These are phyloP conservation scores for Porites australiensis DNA, from an alignment of 64 coral and sea anemone genomes.

Conservation along the genomic window DNA sequence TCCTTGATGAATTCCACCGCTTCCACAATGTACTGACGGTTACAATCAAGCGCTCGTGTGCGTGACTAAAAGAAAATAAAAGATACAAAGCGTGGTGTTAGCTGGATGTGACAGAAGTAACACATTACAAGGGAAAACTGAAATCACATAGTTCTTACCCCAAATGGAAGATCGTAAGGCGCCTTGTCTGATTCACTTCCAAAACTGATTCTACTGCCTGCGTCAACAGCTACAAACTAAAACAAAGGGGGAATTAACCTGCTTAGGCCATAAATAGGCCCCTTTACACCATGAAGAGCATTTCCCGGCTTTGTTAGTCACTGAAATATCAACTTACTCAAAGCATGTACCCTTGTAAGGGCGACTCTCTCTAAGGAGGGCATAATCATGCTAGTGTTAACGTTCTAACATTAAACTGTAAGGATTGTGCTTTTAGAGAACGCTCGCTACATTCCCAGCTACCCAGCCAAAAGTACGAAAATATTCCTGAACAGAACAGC, in stretches of 20 bases:
- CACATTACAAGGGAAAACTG: not conserved
- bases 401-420: no score
- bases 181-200: constrained; percentile 78
- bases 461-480: no score
- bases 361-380: no score
- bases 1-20: constrained; percentile 94
- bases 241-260: not conserved
- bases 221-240: constrained; percentile 93
- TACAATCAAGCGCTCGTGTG: constrained; percentile 94
- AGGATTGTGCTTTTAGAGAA: no score
- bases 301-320: no score
- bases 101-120: not conserved
- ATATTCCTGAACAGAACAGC: no score
- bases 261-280: no score
- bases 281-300: no score
- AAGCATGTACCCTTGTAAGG: no score
- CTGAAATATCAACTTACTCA: no score
- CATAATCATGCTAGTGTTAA: no score
- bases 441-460: no score
- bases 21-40: constrained; percentile 84
- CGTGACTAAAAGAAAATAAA: constrained; percentile 53
- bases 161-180: constrained; percentile 64
- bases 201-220: constrained; percentile 90
- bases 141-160: constrained; percentile 34
- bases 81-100: not conserved